These are phyloP conservation scores for Chrysaora quinquecirrha DNA, from an alignment of 30 jellyfish, hydroid and myxozoan genomes.

Conservation along the genomic window DNA sequence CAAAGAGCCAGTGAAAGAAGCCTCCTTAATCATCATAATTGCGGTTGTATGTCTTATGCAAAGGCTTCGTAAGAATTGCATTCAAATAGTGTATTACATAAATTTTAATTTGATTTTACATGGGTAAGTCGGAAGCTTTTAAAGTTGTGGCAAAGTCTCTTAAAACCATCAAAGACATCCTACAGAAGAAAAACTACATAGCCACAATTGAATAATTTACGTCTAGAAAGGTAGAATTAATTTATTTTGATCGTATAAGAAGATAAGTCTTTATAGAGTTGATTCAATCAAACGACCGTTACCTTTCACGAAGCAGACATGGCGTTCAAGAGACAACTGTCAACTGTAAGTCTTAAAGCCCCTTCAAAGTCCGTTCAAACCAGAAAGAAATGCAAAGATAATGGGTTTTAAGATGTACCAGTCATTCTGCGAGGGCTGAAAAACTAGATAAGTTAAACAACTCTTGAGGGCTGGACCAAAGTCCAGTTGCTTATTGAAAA, in stretches of 20 bases:
- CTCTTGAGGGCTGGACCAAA: no score
- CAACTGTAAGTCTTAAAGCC: no score
- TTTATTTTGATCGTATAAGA: not conserved
- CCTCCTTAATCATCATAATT: not conserved
- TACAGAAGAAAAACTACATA: not conserved
- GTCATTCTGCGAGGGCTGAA: no score
- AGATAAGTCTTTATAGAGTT: not conserved
- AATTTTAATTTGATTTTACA: not conserved
- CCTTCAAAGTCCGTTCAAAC: no score
- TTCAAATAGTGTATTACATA: not conserved
- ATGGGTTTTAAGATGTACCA: no score
- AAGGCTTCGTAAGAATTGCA: not conserved
- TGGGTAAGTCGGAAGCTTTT: not conserved
- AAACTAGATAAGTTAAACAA: no score
- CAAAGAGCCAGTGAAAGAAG: not conserved
- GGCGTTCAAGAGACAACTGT: no score
- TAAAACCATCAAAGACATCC: slow-evolving; percentile 3
- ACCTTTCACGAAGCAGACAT: not conserved
- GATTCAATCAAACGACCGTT: slow-evolving; percentile 9
- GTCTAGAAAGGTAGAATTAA: not conserved
- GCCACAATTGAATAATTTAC: not conserved
- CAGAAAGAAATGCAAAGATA: no score
- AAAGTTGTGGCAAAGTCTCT: not conserved
- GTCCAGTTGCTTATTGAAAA: no score
- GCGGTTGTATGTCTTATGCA: not conserved